A percentile compares a stretch with the other conserved stretches of the same genome.
These are phyloP conservation scores for Electrophaes corylata DNA, from an alignment of 2,888 invertebrate species.

Conservation along the genomic window DNA sequence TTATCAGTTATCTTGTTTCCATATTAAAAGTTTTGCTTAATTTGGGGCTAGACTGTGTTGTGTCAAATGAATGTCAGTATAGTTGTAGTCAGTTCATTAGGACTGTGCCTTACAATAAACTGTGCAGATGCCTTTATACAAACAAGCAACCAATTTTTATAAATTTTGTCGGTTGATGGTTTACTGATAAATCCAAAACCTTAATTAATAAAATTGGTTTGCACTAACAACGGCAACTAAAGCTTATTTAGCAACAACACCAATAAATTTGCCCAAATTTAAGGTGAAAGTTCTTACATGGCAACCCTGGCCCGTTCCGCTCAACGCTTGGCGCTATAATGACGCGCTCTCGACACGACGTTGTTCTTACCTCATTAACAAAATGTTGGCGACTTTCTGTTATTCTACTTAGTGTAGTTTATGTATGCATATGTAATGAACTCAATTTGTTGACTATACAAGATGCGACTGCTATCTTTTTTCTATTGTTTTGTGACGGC, in stretches of 20 bases:
- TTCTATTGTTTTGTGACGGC: too few species aligned
- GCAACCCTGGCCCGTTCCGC: slow-evolving; percentile 47
- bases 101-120: too few species aligned
- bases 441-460: slow-evolving; percentile 3
- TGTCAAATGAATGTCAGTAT: too few species aligned
- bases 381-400: slow-evolving; percentile 46
- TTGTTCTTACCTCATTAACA: slow-evolving; percentile 79
- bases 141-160: too few species aligned
- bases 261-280: background rate
- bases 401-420: slow-evolving; percentile 3
- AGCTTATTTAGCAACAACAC: background rate
- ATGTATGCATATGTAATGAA: background rate
- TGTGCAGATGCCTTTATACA: too few species aligned
- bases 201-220: background rate
- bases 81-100: too few species aligned
- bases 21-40: too few species aligned
- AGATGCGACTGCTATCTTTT: background rate
- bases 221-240: background rate
- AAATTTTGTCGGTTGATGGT: too few species aligned
- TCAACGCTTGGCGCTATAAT: slow-evolving; percentile 61
- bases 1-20: too few species aligned
- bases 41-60: too few species aligned
- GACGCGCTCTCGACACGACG: slow-evolving; percentile 62
- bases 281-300: background rate
- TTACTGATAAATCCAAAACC: too few species aligned